Evolutionary conservation across 2,113 vertebrate species (phyloP).

Genomic region (Brienomyrus longianalis): DNA sequence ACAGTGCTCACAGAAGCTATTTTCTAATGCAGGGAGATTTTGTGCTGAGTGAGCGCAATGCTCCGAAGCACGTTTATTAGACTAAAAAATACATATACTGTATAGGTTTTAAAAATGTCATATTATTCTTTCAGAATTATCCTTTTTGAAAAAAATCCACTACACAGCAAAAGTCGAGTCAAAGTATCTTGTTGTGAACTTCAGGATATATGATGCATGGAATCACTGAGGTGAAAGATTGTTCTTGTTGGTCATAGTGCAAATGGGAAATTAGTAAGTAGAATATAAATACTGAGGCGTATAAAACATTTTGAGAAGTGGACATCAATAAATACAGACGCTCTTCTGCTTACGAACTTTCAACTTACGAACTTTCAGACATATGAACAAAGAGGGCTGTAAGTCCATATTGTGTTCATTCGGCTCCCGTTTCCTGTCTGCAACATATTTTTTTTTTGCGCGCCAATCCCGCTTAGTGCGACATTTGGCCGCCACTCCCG

Average conservation of each 20-base stretch:
- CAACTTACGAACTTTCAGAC: no score
- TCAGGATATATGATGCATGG: background rate
- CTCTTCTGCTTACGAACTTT: no score
- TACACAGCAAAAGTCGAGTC: background rate
- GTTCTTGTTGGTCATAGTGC: background rate
- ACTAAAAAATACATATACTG: background rate
- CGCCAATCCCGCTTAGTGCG: no score
- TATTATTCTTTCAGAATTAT: background rate
- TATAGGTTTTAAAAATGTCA: conserved; percentile 7
- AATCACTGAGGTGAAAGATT: background rate
- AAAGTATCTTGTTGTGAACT: background rate
- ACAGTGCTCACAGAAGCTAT: conserved; percentile 12
- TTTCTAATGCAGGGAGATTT: conserved; percentile 12
- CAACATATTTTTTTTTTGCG: no score
- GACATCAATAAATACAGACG: background rate
- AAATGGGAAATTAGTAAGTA: background rate
- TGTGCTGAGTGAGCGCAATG: conserved; percentile 5
- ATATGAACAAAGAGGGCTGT: no score
- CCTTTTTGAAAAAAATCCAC: background rate
- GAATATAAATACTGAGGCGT: background rate
- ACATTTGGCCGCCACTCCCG: no score
- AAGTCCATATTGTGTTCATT: no score
- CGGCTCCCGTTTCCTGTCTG: no score
- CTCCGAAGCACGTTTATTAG: conserved; percentile 16
- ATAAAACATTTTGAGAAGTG: background rate